Base-by-base conservation (phyloP, 2,888 invertebrate species). In the Scaptomyza cyrtandrae region DNA sequence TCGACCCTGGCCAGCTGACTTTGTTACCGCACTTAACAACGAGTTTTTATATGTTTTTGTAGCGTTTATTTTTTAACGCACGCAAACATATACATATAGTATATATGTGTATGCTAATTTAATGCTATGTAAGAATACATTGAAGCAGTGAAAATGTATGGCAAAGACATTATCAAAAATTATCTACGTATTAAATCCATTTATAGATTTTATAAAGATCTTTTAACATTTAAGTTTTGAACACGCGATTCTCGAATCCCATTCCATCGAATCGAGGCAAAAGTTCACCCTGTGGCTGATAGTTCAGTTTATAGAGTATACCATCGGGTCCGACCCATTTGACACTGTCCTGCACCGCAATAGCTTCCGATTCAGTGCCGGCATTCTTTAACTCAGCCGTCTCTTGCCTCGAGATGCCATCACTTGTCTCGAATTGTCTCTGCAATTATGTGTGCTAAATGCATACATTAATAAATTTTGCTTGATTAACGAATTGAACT, bases 311-410 rank as follows among this genome's bases (percentile, higher is more conserved):
- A 84, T 94, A 94, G 0, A 90, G 90, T 16, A 93, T 92, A 1
- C 94, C 93, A 74, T 94, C 94, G 16, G 93, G 93, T 27, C 92
- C 94, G 0, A 93, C 90, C 93, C 93, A 93, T 6, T 92, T 88
- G 82, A 93, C 93, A 2, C 92, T 91, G 19, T 93, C 94, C 53
- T 83, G 90, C 5, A 93, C 91, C 0, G 78, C 73, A 14, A 88
- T 74, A 11, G 90, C 88, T 73, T 91, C 92, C 60, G 58, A 33
- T 10, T 62, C 49, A 7, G 82, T 79, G 29, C 92, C 91, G 11
- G 80, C 78, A 58, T 91, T 90, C 70, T 90, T 89, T 48, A 91
- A 56, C 24, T 89, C 85, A 3, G 88, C 92, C 55, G 85, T 78
- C 83, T 93, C 92, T 52, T 88, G 74, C 0, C 90, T 86, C 24